These are phyloP conservation scores for Oncorhynchus keta DNA, from an alignment of 2,113 vertebrate genomes.

Conservation along the genomic window DNA sequence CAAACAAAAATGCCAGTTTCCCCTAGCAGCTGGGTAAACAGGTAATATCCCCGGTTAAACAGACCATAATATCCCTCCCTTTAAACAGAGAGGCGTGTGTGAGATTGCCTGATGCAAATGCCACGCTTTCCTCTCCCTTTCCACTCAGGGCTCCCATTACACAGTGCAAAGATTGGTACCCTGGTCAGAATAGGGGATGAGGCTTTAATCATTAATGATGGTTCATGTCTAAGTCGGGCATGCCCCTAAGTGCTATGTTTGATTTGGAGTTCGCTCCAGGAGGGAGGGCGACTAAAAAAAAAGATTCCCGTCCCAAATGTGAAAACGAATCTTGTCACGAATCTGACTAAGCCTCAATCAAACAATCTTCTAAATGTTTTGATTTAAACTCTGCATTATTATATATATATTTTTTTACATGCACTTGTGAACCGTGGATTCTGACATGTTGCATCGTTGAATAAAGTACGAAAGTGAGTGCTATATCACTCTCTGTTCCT, in stretches of 20 bases:
- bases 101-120: conserved; percentile 71
- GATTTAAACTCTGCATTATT: conserved; percentile 11
- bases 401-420: not conserved
- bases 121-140: conserved; percentile 36
- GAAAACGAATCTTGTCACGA: not conserved
- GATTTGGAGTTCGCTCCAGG: conserved; percentile 40
- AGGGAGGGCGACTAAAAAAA: conserved; percentile 5
- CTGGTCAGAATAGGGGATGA: conserved; percentile 61
- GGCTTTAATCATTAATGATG: conserved; percentile 72
- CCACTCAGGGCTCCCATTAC: conserved; percentile 66
- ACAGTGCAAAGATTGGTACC: conserved; percentile 66
- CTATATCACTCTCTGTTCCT: conserved; percentile 17
- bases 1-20: conserved; percentile 66
- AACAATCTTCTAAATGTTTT: conserved; percentile 19
- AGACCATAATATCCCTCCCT: conserved; percentile 34
- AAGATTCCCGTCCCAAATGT: conserved; percentile 23
- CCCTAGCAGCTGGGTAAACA: conserved; percentile 62
- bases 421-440: not conserved
- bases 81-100: conserved; percentile 55
- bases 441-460: not conserved
- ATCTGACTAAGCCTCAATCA: not conserved
- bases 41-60: conserved; percentile 65
- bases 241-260: conserved; percentile 58
- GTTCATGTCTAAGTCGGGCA: conserved; percentile 60
- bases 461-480: conserved; percentile 12